phyloP scores from a whole-genome alignment of 2,113 vertebrate genomes.

The Lasiurus borealis region DNA sequence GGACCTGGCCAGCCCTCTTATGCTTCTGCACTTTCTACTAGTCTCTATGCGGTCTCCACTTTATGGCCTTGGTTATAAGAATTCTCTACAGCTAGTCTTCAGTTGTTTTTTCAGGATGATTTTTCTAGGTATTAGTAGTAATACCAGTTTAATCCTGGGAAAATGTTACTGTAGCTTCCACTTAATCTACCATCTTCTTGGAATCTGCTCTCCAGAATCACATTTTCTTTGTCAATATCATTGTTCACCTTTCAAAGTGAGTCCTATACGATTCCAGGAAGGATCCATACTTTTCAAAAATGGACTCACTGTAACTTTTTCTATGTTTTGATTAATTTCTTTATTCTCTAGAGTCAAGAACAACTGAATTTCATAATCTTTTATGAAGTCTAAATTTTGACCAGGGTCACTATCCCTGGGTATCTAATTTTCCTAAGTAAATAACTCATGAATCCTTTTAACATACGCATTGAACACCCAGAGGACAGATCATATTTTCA shows the following conservation, averaged over 20 bases:
- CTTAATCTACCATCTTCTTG: too few relatives aligned
- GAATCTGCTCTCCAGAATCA: background rate
- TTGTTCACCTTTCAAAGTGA: background rate
- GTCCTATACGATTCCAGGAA: background rate
- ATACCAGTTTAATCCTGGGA: too few relatives aligned
- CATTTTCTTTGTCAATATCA: background rate
- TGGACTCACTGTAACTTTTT: background rate
- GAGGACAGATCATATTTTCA: slow-evolving; percentile 51
- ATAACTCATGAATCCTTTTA: slow-evolving; percentile 67
- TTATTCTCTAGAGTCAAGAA: background rate
- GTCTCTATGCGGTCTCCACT: too few relatives aligned
- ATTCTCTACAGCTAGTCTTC: too few relatives aligned
- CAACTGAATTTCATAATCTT: slow-evolving; percentile 36
- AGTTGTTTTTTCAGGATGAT: too few relatives aligned
- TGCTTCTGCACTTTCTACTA: too few relatives aligned
- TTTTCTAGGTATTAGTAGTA: too few relatives aligned
- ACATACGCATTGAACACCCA: background rate
- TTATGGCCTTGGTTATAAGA: too few relatives aligned
- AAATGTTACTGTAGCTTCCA: too few relatives aligned
- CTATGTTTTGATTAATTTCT: slow-evolving; percentile 44
- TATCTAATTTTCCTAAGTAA: slow-evolving; percentile 62
- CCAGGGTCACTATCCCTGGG: background rate
- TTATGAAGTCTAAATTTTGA: slow-evolving; percentile 46
- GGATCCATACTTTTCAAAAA: background rate
- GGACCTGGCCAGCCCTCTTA: too few relatives aligned